These are phyloP conservation scores for Dyspetes luteomarginatus DNA, from an alignment of 2,888 invertebrate genomes.

Conservation along the genomic window DNA sequence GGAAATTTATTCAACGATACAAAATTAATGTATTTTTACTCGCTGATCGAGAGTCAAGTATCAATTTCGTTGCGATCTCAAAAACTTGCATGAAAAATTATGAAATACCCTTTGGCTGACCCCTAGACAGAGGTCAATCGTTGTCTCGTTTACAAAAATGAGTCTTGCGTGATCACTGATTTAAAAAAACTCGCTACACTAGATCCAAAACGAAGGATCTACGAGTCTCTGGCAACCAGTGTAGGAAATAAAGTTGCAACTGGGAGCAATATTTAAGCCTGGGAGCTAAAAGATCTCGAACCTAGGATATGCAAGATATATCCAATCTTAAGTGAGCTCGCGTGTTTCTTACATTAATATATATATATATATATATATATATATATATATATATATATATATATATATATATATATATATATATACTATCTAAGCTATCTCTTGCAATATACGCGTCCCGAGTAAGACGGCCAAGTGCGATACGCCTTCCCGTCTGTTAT, in stretches of 20 bases:
- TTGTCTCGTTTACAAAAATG: too few species aligned
- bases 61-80: too few species aligned
- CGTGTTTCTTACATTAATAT: constrained; percentile 44
- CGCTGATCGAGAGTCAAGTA: too few species aligned
- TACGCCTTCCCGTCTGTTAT: constrained; percentile 47
- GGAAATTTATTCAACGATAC: too few species aligned
- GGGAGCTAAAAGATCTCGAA: constrained; percentile 37
- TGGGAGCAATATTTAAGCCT: background rate
- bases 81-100: too few species aligned
- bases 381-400: constrained; percentile 1
- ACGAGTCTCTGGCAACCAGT: background rate
- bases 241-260: background rate
- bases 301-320: constrained; percentile 57
- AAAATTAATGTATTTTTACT: too few species aligned
- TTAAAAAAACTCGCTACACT: background rate
- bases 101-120: too few species aligned
- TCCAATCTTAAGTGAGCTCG: constrained; percentile 56
- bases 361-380: constrained; percentile 12
- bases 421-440: constrained; percentile 14
- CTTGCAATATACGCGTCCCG: constrained; percentile 13
- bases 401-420: constrained; percentile 14
- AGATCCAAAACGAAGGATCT: background rate
- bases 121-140: too few species aligned
- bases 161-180: too few species aligned
- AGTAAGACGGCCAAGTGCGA: constrained; percentile 46